Conservation (phyloP, 2,113 vertebrate species). For the Actinemys pallida region DNA sequence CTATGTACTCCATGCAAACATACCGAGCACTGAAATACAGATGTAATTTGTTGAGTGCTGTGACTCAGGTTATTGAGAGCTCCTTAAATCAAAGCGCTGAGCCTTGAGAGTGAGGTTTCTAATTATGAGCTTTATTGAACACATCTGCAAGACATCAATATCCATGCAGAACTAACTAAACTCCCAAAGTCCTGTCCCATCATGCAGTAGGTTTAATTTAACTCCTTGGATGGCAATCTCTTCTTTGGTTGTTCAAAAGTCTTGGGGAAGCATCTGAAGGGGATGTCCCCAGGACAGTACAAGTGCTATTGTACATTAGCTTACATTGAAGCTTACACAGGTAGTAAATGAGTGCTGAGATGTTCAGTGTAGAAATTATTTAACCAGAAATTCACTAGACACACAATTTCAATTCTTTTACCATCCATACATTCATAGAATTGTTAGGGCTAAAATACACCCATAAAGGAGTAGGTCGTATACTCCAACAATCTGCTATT, state of each 20-base stretch:
- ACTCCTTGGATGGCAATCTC: not conserved
- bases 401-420: not conserved
- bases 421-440: not conserved
- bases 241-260: not conserved
- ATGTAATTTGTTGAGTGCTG: not conserved
- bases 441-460: not conserved
- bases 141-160: not conserved
- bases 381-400: not conserved
- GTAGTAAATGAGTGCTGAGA: not conserved
- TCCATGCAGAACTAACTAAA: not conserved
- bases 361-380: not conserved
- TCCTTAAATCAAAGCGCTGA: not conserved
- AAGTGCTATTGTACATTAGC: not conserved
- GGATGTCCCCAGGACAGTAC: not conserved
- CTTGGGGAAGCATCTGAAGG: not conserved
- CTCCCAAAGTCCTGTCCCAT: not conserved
- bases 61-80: not conserved
- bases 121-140: not conserved
- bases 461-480: not conserved
- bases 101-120: not conserved
- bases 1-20: not conserved
- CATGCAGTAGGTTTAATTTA: not conserved
- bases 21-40: not conserved
- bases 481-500: not conserved
- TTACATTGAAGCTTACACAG: not conserved